Percentiles rank a stretch among this genome's conserved stretches.
Conservation (phyloP, 2,113 vertebrate genomes). For the Rhea pennata region DNA sequence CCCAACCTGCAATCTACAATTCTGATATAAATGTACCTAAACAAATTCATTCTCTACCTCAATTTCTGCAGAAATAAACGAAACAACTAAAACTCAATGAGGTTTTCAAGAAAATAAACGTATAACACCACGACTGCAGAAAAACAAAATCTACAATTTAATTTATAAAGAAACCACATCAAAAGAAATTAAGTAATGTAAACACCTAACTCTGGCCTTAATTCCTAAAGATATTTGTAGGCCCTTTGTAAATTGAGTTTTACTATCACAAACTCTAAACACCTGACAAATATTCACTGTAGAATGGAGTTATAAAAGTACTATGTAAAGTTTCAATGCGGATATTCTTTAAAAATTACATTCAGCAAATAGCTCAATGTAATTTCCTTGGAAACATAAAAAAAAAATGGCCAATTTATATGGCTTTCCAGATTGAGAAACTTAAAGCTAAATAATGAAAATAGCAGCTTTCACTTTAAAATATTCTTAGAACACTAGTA, state of each 20-base stretch:
- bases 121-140: background rate
- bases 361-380: background rate
- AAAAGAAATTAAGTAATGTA: background rate
- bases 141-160: background rate
- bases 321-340: background rate
- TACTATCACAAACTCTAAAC: background rate
- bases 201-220: background rate
- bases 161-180: background rate
- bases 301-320: background rate
- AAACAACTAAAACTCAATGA: background rate
- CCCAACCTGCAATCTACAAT: background rate
- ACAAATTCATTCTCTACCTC: background rate
- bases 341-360: background rate
- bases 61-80: background rate
- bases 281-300: background rate
- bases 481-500: background rate
- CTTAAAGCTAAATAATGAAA: background rate
- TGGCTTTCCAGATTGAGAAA: background rate
- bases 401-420: background rate
- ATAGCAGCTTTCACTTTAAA: background rate
- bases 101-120: background rate
- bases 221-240: background rate
- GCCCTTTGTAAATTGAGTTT: background rate
- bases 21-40: background rate
- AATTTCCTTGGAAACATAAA: background rate